Conservation (phyloP, 2,888 invertebrate species). For the Epinotia demarniana region DNA sequence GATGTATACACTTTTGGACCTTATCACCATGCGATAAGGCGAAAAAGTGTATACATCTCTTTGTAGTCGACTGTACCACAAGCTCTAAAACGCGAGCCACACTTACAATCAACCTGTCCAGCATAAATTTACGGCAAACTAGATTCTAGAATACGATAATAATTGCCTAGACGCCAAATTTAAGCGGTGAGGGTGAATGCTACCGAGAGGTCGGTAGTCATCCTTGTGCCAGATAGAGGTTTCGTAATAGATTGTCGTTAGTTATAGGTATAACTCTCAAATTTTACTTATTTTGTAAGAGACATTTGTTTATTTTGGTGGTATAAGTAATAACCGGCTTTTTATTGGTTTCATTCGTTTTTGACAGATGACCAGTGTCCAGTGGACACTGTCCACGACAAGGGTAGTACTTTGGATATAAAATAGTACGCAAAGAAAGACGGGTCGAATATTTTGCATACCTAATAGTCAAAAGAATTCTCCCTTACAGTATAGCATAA, state of each 20-base stretch:
- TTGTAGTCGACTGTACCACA: too few species aligned
- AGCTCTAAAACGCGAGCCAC: background rate
- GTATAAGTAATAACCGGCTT: background rate
- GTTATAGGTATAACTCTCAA: background rate
- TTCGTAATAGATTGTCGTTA: conserved; percentile 27
- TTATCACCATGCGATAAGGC: too few species aligned
- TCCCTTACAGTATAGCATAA: too few species aligned
- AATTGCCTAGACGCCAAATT: conserved; percentile 2
- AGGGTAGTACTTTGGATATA: too few species aligned
- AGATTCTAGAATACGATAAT: conserved; percentile 2
- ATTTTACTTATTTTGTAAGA: conserved; percentile 21
- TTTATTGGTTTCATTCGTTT: too few species aligned
- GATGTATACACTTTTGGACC: too few species aligned
- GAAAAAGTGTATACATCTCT: too few species aligned
- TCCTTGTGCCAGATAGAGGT: conserved; percentile 36
- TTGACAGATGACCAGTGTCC: too few species aligned
- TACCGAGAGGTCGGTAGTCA: conserved; percentile 20
- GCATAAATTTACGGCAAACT: conserved; percentile 12
- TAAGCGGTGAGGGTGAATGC: conserved; percentile 4
- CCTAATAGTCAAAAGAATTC: too few species aligned
- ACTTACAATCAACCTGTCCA: conserved; percentile 3
- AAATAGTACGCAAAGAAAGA: too few species aligned
- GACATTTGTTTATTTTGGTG: background rate
- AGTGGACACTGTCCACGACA: too few species aligned
- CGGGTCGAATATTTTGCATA: too few species aligned